These are phyloP conservation scores for Polymixis flavicincta DNA, from an alignment of 2,888 invertebrate species.

Conservation along the genomic window DNA sequence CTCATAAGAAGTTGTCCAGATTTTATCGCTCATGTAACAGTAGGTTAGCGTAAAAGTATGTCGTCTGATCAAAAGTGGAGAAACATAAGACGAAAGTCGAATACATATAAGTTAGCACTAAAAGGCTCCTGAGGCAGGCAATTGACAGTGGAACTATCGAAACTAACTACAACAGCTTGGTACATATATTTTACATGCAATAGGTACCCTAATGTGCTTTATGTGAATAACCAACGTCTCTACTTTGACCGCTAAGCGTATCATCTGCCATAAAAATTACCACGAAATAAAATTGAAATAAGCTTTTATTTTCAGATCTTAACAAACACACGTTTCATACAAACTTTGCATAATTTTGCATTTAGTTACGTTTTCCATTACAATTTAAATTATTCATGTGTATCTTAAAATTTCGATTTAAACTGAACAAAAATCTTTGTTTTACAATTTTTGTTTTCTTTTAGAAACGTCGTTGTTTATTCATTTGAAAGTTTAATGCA, in stretches of 20 bases:
- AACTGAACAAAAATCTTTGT: constrained; percentile 31
- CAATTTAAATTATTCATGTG: constrained; percentile 50
- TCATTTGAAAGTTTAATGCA: constrained; percentile 45
- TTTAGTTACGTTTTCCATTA: constrained; percentile 54
- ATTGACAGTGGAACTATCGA: background rate
- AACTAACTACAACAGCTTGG: background rate
- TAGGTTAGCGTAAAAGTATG: background rate
- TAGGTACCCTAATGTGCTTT: background rate
- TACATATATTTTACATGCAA: background rate
- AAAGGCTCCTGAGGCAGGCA: background rate
- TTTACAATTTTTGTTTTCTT: constrained; percentile 46
- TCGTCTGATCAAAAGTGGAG: background rate
- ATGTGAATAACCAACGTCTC: background rate
- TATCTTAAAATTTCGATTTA: constrained; percentile 35
- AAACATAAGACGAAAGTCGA: background rate
- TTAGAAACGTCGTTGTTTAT: constrained; percentile 43
- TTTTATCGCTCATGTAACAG: background rate
- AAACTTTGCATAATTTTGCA: constrained; percentile 50
- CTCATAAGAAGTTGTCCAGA: background rate
- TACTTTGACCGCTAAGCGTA: background rate
- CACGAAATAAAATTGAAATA: background rate
- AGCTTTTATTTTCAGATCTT: constrained; percentile 27
- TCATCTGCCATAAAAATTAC: background rate
- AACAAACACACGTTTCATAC: constrained; percentile 39
- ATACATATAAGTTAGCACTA: background rate